phyloP scores from a whole-genome alignment of 1,140 invertebrate species.

The Leptopilina clavipes region DNA sequence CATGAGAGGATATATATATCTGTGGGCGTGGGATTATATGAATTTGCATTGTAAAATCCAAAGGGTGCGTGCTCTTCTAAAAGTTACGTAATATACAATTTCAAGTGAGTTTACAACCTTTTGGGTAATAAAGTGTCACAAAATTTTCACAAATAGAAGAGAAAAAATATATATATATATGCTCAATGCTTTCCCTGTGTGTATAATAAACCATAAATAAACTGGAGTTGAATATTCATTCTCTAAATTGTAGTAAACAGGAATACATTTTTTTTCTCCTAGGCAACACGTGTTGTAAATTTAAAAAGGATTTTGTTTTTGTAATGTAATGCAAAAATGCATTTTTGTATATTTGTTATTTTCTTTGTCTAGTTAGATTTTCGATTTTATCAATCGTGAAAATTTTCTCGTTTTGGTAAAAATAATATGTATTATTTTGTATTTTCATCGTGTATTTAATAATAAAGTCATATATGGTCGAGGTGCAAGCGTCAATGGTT shows the following conservation, averaged over 20 bases:
- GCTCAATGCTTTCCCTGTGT: not conserved
- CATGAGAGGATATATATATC: not conserved
- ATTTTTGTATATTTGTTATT: too few species aligned
- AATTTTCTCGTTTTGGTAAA: too few species aligned
- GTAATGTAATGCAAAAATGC: too few species aligned
- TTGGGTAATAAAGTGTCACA: not conserved
- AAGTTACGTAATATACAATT: not conserved
- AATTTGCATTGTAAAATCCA: slow-evolving; percentile 30
- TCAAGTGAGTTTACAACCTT: not conserved
- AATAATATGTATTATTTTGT: too few species aligned
- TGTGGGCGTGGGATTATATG: slow-evolving; percentile 24
- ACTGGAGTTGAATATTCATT: slow-evolving; percentile 1
- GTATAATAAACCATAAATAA: not conserved
- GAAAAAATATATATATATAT: not conserved
- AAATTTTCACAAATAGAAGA: not conserved
- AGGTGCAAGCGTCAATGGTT: not conserved
- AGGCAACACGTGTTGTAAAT: not conserved
- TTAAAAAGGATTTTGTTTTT: too few species aligned
- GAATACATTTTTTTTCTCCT: not conserved
- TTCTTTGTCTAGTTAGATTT: too few species aligned
- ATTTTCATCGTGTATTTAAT: too few species aligned
- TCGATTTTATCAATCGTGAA: too few species aligned
- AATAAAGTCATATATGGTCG: not conserved
- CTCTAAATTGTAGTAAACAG: not conserved
- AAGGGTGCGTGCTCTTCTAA: not conserved